These are phyloP conservation scores for Thunnus maccoyii DNA, from an alignment of 2,113 vertebrate species.

Conservation along the genomic window DNA sequence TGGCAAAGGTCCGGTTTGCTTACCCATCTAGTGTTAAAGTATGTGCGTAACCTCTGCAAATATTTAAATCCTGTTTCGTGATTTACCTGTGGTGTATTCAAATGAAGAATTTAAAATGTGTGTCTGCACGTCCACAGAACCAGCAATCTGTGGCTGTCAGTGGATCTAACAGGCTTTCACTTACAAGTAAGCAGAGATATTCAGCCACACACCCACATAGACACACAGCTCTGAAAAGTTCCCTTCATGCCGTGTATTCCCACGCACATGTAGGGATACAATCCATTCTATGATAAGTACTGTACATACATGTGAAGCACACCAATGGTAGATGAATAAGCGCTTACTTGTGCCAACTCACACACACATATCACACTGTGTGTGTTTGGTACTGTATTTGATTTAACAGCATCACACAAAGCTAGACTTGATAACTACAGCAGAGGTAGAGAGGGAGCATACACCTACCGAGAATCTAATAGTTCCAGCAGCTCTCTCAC, in stretches of 20 bases:
- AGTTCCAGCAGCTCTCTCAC: constrained; percentile 63
- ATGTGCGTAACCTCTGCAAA: constrained; percentile 34
- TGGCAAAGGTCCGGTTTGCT: constrained; percentile 18
- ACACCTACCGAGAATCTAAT: constrained; percentile 64
- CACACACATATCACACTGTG: constrained; percentile 19
- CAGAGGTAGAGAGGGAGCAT: constrained; percentile 32
- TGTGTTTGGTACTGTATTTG: constrained; percentile 36
- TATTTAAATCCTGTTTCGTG: constrained; percentile 36
- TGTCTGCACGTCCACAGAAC: constrained; percentile 36
- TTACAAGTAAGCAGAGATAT: constrained; percentile 24
- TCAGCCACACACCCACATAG: constrained; percentile 37
- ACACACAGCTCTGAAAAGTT: constrained; percentile 35
- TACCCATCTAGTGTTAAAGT: constrained; percentile 29
- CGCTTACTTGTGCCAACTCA: constrained; percentile 4
- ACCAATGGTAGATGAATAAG: constrained; percentile 30
- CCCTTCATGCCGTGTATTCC: background rate
- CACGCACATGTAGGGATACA: constrained; percentile 25
- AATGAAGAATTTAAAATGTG: constrained; percentile 26
- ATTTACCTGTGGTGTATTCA: constrained; percentile 30
- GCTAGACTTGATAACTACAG: constrained; percentile 55
- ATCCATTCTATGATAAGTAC: constrained; percentile 4
- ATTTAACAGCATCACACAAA: constrained; percentile 48
- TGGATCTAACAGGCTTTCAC: constrained; percentile 31
- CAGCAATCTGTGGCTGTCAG: constrained; percentile 20
- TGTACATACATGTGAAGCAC: constrained; percentile 12